A percentile compares a stretch with the other conserved stretches of the same genome.
phyloP scores from a whole-genome alignment of 2,797 vertebrate genomes.

The Schizothorax lantsangensis region DNA sequence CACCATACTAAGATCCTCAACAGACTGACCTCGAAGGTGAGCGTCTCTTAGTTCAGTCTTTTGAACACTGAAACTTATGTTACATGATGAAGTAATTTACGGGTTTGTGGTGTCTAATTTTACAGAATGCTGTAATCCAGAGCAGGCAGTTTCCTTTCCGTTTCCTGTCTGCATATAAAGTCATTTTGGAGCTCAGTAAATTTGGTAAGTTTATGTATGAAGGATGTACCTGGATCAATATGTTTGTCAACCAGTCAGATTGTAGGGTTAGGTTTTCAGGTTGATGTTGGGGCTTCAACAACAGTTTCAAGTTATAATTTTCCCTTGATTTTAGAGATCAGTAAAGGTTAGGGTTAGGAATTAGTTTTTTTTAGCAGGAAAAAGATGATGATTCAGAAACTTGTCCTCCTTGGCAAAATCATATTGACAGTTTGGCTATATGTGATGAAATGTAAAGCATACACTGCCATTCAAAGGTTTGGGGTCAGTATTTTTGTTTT shows the following conservation, averaged over 20 bases:
- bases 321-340: too few species aligned
- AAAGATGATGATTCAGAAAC: too few species aligned
- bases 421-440: too few species aligned
- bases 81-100: not conserved
- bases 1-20: conserved; percentile 83
- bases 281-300: too few species aligned
- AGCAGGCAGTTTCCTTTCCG: conserved; percentile 90
- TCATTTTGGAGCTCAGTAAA: conserved; percentile 76
- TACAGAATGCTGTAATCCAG: conserved; percentile 82
- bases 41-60: not conserved
- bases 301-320: too few species aligned
- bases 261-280: not conserved
- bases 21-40: conserved; percentile 82
- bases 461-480: too few species aligned
- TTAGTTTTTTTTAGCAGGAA: too few species aligned
- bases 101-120: not conserved
- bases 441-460: too few species aligned
- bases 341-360: too few species aligned
- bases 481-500: too few species aligned
- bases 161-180: conserved; percentile 89
- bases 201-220: conserved; percentile 66
- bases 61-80: not conserved
- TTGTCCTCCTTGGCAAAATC: too few species aligned
- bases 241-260: not conserved
- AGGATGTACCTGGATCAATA: too few species aligned